A percentile compares a stretch with the other conserved stretches of the same genome.
Conservation (phyloP, 2,888 invertebrate genomes). For the Eupithecia subumbrata region DNA sequence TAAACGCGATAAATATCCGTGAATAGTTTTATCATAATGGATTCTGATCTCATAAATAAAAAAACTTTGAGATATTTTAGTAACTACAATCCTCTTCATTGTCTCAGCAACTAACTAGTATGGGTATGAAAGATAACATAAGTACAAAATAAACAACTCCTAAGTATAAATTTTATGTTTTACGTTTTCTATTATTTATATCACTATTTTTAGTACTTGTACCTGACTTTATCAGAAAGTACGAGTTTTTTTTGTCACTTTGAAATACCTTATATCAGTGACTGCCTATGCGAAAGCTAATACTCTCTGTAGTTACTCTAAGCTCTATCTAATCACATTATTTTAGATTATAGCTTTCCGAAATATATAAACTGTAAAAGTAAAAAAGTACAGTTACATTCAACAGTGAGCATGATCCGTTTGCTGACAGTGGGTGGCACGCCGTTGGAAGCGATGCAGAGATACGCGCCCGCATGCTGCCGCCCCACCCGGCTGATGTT, state of each 20-base stretch:
- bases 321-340: background rate
- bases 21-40: no score
- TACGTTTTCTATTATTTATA: background rate
- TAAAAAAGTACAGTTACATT: constrained; percentile 81
- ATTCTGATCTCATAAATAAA: no score
- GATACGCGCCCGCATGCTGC: constrained; percentile 91
- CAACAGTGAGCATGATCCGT: constrained; percentile 92
- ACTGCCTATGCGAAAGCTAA: background rate
- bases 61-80: no score
- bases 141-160: background rate
- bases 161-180: background rate
- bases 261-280: background rate
- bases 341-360: background rate
- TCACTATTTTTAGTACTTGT: no score
- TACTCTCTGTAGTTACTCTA: background rate
- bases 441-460: constrained; percentile 93
- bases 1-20: no score
- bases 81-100: no score
- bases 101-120: no score
- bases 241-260: background rate
- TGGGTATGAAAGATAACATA: background rate
- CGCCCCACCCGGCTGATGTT: constrained; percentile 88
- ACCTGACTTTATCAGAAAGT: background rate
- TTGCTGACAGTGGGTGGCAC: constrained; percentile 95
- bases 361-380: background rate